Base-by-base conservation (phyloP, 2,888 invertebrate species). In the Euphydryas editha region DNA sequence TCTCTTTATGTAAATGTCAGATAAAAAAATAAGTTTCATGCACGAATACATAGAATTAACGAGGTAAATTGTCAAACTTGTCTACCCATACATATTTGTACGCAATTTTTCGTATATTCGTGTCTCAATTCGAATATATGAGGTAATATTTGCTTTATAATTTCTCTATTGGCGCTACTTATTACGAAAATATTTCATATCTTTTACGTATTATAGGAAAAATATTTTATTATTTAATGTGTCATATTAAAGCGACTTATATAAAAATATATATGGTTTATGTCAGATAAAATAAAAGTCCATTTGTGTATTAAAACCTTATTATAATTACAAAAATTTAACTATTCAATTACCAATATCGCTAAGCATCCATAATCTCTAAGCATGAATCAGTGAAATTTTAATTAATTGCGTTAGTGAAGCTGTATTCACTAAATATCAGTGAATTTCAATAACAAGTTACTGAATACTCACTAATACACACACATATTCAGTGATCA, bases 21-120 rank as follows among this genome's bases (percentile, higher is more conserved):
- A 55, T 47, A 42, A 57, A 57, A 24, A 65, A 61, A 39, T 49
- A 51, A 57, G 36, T 30, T 61, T 65, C 60, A 65, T 59, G 65
- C 65, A 44, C 60, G 56, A 56, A 49, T 30, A 60, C 60, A 30
- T 51, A 42, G 49, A 47, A 65, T 65, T 65, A 65, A 61, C 65
- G 60, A 61, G 56, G 30, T 42, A 20, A 65, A 36, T n/a, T 57
- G 11, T 21, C 18, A 56, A 61, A 51, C 47, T 61, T 60, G 6
- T n/a, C 37, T 55, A 39, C 55, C n/a, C 44, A 57, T 20, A 59
- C 58, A 55, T 55, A 42, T 51, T 61, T 30, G 54, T 62, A 15
- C 24, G 55, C 37, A 21, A 30, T 59, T 44, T 61, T 62, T 62
- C n/a, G 37, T n/a, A 59, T 46, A 59, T 62, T 62, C 21, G 39